Evolutionary conservation across 2,888 invertebrate species (phyloP).

Genomic region (Cybosia mesomella): DNA sequence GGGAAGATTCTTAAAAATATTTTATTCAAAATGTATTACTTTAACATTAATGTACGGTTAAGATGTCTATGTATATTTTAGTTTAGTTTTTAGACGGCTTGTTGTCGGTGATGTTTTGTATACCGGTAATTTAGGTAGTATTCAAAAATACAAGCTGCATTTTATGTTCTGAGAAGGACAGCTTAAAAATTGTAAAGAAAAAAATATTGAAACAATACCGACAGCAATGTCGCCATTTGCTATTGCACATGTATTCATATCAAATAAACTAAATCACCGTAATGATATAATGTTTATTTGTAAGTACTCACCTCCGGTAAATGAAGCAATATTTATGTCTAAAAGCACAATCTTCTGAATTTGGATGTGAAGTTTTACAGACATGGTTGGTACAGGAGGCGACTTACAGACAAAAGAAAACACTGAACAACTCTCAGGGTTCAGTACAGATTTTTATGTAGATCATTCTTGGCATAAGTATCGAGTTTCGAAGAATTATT

Average conservation of each 20-base stretch:
- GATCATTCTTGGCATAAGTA: not conserved
- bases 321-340: slow-evolving; percentile 36
- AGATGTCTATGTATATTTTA: slow-evolving; percentile 56
- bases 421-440: not conserved
- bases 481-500: not conserved
- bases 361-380: slow-evolving; percentile 12
- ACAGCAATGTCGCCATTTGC: slow-evolving; percentile 34
- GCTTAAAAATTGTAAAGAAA: not conserved
- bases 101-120: slow-evolving; percentile 38
- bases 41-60: slow-evolving; percentile 57
- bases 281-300: slow-evolving; percentile 39
- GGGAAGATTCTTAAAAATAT: slow-evolving; percentile 64
- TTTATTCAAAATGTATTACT: slow-evolving; percentile 64
- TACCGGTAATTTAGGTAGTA: not conserved
- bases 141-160: not conserved
- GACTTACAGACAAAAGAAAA: not conserved
- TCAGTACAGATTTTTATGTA: slow-evolving; percentile 1
- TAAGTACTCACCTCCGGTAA: slow-evolving; percentile 67
- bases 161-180: not conserved
- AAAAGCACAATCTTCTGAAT: slow-evolving; percentile 42
- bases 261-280: slow-evolving; percentile 57
- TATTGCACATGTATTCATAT: slow-evolving; percentile 65
- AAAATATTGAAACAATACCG: slow-evolving; percentile 27
- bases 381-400: slow-evolving; percentile 11
- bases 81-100: slow-evolving; percentile 45